A percentile compares a stretch with the other conserved stretches of the same genome.
Conservation (phyloP, 2,888 invertebrate genomes). For the Drosophila tanythrix region DNA sequence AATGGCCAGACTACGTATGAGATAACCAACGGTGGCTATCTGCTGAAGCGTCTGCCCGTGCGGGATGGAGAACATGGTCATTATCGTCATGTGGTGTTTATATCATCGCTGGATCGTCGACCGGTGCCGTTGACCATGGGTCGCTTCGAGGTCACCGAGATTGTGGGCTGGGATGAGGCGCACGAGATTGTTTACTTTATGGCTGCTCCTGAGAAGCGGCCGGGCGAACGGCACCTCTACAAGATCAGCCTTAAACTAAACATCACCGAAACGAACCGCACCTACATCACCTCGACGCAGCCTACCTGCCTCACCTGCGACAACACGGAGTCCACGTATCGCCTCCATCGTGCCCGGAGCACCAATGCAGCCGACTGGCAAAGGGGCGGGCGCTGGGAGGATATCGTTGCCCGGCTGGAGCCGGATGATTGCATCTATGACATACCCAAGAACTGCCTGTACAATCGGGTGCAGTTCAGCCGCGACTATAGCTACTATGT, state of each 20-base stretch:
- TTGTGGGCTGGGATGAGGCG: constrained; percentile 91
- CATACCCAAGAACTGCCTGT: constrained; percentile 87
- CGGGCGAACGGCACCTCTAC: constrained; percentile 93
- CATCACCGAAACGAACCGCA: constrained; percentile 84
- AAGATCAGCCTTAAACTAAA: constrained; percentile 87
- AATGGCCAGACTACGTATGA: constrained; percentile 83
- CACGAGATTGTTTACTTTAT: constrained; percentile 91
- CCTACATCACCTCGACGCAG: constrained; percentile 84
- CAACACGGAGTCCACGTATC: constrained; percentile 82
- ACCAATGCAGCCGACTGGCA: constrained; percentile 58
- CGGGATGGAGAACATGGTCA: constrained; percentile 88
- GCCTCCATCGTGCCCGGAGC: constrained; percentile 67
- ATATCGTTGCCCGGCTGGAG: constrained; percentile 61
- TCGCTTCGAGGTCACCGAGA: constrained; percentile 90
- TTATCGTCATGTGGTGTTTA: constrained; percentile 87
- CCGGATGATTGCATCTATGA: constrained; percentile 77
- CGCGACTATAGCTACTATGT: constrained; percentile 87
- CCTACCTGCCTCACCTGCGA: constrained; percentile 85
- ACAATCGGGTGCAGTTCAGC: constrained; percentile 89
- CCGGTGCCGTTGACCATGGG: constrained; percentile 89
- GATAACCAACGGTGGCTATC: constrained; percentile 82
- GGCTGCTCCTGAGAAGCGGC: constrained; percentile 91
- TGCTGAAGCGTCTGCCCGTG: constrained; percentile 87
- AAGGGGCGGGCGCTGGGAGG: constrained; percentile 66
- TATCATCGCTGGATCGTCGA: constrained; percentile 84